Base-by-base conservation (phyloP, 2,888 invertebrate genomes). In the Ectemnius cavifrons region DNA sequence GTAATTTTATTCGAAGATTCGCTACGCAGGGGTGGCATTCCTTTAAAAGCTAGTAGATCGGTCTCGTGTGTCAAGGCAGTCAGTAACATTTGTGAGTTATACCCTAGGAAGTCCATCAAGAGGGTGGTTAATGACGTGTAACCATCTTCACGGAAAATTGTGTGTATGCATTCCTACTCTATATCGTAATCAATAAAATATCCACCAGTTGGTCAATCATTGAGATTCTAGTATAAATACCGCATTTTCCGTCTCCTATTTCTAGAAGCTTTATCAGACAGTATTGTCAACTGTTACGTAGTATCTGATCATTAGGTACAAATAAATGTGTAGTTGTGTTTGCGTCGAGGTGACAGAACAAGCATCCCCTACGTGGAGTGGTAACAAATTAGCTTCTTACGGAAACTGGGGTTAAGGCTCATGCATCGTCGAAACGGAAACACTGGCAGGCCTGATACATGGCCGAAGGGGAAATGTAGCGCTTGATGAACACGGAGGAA, bases 101-200 rank as follows among this genome's bases (percentile, higher is more conserved):
- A 23, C 56, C 56, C 56, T 64, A 65, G 47, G 71, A 71, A 73
- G 78, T 67, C 62, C 64, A 67, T 71, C 71, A 71, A 67, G 45
- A 73, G 79, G 79, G 81, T 83, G 79, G 74, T 81, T 83, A 83
- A 83, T 81, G 83, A 81, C 68, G 73, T 78, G 81, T 83, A 76
- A 83, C 83, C 67, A 73, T 77, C 65, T 68, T 62, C 63, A 62
- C 71, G 77, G 67, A 76, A 72, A 75, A 37, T 37, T 37, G 2
- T 67, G 61, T 63, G 69, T 59, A 69, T 75, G 67, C 71, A 64
- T 47, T 68, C 46, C 23, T 37, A 57, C 63, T 58, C 49, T 64
- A 47, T 61, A 46, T 62, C 59, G 63, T 49, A 59, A 80, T 82
- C 82, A 62, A 80, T 82, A 79, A 82, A 76, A 70, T 66, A 23